These are phyloP conservation scores for Oopsacas minuta DNA, from an alignment of 37 sponge, comb jelly and placozoan genomes.

Conservation along the genomic window DNA sequence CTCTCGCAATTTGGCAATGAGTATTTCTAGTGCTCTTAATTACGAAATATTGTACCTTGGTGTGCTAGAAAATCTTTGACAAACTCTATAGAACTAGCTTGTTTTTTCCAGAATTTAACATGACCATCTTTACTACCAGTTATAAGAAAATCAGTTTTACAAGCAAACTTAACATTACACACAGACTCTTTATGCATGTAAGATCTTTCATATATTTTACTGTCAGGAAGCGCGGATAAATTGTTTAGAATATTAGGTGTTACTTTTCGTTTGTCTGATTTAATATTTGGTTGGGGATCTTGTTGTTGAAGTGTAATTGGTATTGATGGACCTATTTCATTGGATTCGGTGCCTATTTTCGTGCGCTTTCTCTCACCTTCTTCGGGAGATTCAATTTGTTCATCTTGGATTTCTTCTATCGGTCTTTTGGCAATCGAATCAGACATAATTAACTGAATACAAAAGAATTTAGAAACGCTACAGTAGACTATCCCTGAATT, in stretches of 20 bases:
- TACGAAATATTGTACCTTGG: constrained; percentile 31
- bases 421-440: neutral
- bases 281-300: neutral
- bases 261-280: neutral
- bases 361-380: neutral
- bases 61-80: constrained; percentile 95
- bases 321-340: constrained; percentile 2
- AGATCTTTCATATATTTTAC: constrained; percentile 79
- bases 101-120: constrained; percentile 98
- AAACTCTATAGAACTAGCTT: constrained; percentile 77
- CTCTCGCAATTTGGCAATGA: too few species aligned
- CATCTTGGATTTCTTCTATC: neutral
- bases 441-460: neutral
- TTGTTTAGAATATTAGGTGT: neutral
- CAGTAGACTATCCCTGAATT: too few species aligned
- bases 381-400: neutral
- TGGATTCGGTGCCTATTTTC: neutral
- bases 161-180: constrained; percentile 36
- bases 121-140: constrained; percentile 90
- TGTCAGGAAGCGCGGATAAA: constrained; percentile 44
- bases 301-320: neutral
- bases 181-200: constrained; percentile 90
- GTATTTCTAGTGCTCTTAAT: neutral
- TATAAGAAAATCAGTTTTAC: constrained; percentile 68
- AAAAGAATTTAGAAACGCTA: too few species aligned